Percentiles rank a stretch among this genome's conserved stretches.
These are phyloP conservation scores for Ceyx melanurus DNA, from an alignment of 2,113 vertebrate genomes.

Conservation along the genomic window DNA sequence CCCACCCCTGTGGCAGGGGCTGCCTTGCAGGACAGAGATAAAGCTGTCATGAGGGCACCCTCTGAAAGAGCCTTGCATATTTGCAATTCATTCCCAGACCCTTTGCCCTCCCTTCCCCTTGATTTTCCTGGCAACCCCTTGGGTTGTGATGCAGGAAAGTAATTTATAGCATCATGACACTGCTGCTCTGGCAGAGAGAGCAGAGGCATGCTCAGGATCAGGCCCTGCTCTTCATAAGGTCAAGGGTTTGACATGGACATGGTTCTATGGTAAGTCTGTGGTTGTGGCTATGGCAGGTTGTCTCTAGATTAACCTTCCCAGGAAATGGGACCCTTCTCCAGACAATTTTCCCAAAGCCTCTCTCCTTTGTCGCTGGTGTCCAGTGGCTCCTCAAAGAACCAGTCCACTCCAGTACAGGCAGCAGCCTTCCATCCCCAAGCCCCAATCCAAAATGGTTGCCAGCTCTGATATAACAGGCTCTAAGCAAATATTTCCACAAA, in stretches of 20 bases:
- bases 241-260: accelerated
- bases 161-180: neutral
- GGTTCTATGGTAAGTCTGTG: accelerated
- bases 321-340: neutral
- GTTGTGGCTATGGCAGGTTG: accelerated
- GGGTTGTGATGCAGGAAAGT: neutral
- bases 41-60: neutral
- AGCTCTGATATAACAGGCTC: neutral
- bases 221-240: neutral
- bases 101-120: neutral
- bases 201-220: accelerated
- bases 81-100: slow-evolving; percentile 13
- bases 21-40: neutral
- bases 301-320: neutral
- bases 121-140: neutral
- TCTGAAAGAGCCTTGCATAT: neutral
- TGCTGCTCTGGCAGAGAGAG: neutral
- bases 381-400: neutral
- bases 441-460: neutral
- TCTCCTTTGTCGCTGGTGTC: neutral
- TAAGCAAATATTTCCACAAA: neutral
- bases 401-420: neutral
- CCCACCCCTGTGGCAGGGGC: accelerated
- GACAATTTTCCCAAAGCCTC: neutral
- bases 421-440: neutral